Evolutionary conservation across 1,140 invertebrate species (phyloP).

Genomic region (Calephelis nemesis): DNA sequence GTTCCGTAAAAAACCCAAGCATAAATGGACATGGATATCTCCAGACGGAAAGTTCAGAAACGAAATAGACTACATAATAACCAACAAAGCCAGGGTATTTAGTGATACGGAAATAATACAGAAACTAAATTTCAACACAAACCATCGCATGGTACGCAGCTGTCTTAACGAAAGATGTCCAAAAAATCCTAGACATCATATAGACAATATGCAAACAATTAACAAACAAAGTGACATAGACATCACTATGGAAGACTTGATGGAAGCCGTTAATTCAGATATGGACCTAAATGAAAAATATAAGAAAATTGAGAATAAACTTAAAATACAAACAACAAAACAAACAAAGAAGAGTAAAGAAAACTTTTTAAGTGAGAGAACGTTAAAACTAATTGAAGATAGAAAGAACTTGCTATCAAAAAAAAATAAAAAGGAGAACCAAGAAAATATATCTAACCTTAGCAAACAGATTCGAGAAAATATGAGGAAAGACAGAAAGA

Average conservation of each 20-base stretch:
- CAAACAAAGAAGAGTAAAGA: too few species aligned
- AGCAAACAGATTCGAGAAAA: constrained; percentile 33
- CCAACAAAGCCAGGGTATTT: constrained; percentile 35
- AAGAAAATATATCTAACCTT: constrained; percentile 30
- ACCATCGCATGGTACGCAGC: constrained; percentile 39
- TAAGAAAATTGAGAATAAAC: too few species aligned
- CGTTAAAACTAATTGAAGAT: too few species aligned
- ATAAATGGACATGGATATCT: constrained; percentile 24
- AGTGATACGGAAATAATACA: constrained; percentile 36
- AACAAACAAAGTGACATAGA: constrained; percentile 6
- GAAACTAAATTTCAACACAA: constrained; percentile 49
- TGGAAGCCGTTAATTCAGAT: too few species aligned
- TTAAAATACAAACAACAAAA: too few species aligned
- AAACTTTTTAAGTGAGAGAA: too few species aligned
- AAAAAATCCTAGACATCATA: constrained; percentile 34
- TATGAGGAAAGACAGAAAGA: constrained; percentile 32
- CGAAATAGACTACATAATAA: constrained; percentile 46
- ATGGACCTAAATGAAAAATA: too few species aligned
- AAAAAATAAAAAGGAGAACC: not conserved
- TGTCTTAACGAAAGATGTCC: constrained; percentile 26
- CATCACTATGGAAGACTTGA: not conserved
- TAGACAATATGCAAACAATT: not conserved
- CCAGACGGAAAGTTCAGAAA: constrained; percentile 40
- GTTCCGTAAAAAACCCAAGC: constrained; percentile 34
- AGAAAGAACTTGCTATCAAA: too few species aligned